Evolutionary conservation across 2,888 invertebrate species (phyloP), one percentile per base, ranked within the genome.

Genomic region (Plebejus melissa): DNA sequence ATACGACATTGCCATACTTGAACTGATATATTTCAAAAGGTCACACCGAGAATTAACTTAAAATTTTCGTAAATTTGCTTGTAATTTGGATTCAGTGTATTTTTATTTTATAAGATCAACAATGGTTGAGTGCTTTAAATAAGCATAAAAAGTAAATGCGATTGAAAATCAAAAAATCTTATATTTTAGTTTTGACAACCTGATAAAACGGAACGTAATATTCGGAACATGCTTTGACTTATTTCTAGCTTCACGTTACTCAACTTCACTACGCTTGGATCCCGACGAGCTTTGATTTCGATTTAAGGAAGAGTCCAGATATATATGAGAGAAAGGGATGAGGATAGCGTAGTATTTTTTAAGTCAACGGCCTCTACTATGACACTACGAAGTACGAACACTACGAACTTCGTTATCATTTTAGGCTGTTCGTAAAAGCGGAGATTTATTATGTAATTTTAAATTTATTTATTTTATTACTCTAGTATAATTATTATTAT

Each of bases 231-330:
- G 80, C 82, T 9, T 70, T 76, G 69, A 84, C 82, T 81, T 83
- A 84, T 81, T 75, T 77, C 84, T 84, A 76, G 84, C 90, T 93
- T 93, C 91, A 88, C 82, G 77, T 78, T 77, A 72, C 78, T 83
- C 81, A 91, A 88, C 90, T 91, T 93, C 93, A 90, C 81, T 75
- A 78, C 83, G 84, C 83, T 91, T 83, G 86, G 88, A 88, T 89
- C 88, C 87, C 90, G 89, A 90, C 89, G 93, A 93, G 93, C 92
- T 92, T 93, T 92, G 93, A 93, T 93, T 93, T 93, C 93, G 93
- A 93, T 93, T 93, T 90, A 93, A 85, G 88, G 92, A 93, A 90
- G 91, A 93, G 93, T 90, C 82, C 86, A 83, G 90, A 86, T 83
- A 83, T 83, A 83, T 80, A 85, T 79, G 89, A 81, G 84, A 80